These are phyloP conservation scores for Ectropis grisescens DNA, from an alignment of 1,140 invertebrate species.

Conservation along the genomic window DNA sequence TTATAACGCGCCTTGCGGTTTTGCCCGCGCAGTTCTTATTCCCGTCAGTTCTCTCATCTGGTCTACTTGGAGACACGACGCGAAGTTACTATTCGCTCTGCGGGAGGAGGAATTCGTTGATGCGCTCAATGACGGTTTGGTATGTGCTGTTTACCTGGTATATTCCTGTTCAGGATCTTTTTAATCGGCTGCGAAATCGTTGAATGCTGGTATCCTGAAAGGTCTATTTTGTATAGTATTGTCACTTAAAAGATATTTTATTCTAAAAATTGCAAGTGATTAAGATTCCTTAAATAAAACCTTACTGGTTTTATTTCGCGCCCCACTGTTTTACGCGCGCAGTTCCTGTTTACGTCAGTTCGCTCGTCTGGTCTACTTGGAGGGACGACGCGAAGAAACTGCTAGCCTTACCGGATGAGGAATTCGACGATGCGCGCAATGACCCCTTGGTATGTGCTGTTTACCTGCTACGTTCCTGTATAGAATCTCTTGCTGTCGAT, in stretches of 20 bases:
- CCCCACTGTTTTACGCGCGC: conserved; percentile 70
- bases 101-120: conserved; percentile 88
- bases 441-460: conserved; percentile 77
- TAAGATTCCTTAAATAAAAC: too few species aligned
- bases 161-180: too few species aligned
- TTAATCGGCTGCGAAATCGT: too few species aligned
- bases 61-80: conserved; percentile 83
- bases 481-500: too few species aligned
- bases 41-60: conserved; percentile 95
- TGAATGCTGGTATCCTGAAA: too few species aligned
- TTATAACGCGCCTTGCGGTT: too few species aligned
- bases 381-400: conserved; percentile 81
- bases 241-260: too few species aligned
- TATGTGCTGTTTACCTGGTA: conserved; percentile 63
- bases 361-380: conserved; percentile 93
- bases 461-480: too few species aligned
- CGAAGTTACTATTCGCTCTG: conserved; percentile 79
- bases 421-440: conserved; percentile 93
- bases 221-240: too few species aligned
- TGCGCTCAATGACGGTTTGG: conserved; percentile 88
- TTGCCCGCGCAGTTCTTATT: too few species aligned
- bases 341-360: conserved; percentile 84
- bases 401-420: conserved; percentile 76
- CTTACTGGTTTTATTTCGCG: too few species aligned
- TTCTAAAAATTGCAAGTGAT: too few species aligned